Evolutionary conservation across 2,888 invertebrate species (phyloP), one percentile per base, ranked within the genome.

Genomic region (Idaea straminata): DNA sequence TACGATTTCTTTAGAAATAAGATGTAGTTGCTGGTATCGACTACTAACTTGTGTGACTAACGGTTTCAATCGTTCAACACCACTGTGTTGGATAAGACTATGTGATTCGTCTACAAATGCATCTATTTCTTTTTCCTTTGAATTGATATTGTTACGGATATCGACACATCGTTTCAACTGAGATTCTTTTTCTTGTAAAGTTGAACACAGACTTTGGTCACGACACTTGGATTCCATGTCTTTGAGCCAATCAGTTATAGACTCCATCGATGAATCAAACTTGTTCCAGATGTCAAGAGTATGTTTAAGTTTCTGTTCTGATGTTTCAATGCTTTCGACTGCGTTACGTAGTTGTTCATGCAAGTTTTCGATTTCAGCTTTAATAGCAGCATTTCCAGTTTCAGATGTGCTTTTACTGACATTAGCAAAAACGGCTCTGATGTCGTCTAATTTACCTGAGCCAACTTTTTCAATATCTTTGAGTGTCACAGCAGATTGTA

Each of bases 71-170:
- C 97, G 95, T 75, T 98, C 97, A 0, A 97, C 96, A 0, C 96
- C 96, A 78, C 97, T 97, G 36, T 95, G 93, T 82, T 97, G 97
- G 0, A 98, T 94, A 64, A 99, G 91, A 13, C 95, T 95, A 82
- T 98, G 98, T n/a, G 97, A 97, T 78, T 95, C 96, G 84, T 99
- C 98, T 34, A 97, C 95, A 81, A 98, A 98, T 13, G 95, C 94
- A 84, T 98, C 98, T 59, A 99, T 95, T 81, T 96, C 96, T 76
- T 95, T 95, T 85, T 99, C 98, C 77, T 97, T 96, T 13, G 94
- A 94, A 62, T 96, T 91, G 62, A 99, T 96, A 62, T 95, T 94
- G 70, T 97, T 96, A 25, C 97, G 95, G 76, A 96, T 94, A 62
- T 95, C 95, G 75, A 96, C 95, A 75, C 96, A 96, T 64, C 93